A percentile compares a stretch with the other conserved stretches of the same genome.
Conservation (phyloP, 2,888 invertebrate species). For the Lepidonotus clava region DNA sequence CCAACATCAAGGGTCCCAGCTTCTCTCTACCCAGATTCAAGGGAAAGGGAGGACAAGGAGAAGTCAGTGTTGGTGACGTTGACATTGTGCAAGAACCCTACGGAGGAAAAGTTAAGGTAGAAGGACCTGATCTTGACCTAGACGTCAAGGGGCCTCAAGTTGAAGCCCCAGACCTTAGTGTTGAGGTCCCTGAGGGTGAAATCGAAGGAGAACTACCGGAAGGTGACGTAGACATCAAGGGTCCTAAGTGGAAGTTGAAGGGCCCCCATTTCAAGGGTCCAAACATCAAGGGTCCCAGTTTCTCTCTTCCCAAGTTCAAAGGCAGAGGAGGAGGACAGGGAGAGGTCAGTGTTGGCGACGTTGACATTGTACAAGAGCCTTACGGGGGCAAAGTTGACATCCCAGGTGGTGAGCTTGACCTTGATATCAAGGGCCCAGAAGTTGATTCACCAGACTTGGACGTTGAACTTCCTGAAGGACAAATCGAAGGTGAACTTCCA, state of each 20-base stretch:
- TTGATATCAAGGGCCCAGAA: not conserved
- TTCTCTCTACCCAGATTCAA: slow-evolving; percentile 25
- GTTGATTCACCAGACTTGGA: not conserved
- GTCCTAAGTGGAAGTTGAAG: slow-evolving; percentile 32
- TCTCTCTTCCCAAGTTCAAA: slow-evolving; percentile 20
- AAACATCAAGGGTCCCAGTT: slow-evolving; percentile 18
- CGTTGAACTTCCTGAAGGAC: slow-evolving; percentile 7
- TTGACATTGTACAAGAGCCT: slow-evolving; percentile 32
- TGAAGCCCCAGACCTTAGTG: slow-evolving; percentile 4
- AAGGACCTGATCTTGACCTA: slow-evolving; percentile 15
- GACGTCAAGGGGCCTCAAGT: slow-evolving; percentile 11
- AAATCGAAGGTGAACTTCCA: slow-evolving; percentile 24
- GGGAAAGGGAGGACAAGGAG: slow-evolving; percentile 29
- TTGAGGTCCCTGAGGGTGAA: slow-evolving; percentile 20
- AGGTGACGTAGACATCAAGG: not conserved
- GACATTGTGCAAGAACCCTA: slow-evolving; percentile 28
- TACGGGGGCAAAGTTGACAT: not conserved
- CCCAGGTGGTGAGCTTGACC: slow-evolving; percentile 1
- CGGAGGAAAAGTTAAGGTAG: not conserved
- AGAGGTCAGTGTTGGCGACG: slow-evolving; percentile 47
- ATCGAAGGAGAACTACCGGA: not conserved
- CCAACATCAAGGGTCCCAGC: slow-evolving; percentile 21
- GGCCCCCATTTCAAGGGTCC: slow-evolving; percentile 12
- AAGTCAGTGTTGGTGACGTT: slow-evolving; percentile 48
- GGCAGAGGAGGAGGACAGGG: not conserved